Evolutionary conservation across 92 coral and sea anemone species (phyloP), one percentile per base, ranked within the genome.

Genomic region (Palythoa grandis): DNA sequence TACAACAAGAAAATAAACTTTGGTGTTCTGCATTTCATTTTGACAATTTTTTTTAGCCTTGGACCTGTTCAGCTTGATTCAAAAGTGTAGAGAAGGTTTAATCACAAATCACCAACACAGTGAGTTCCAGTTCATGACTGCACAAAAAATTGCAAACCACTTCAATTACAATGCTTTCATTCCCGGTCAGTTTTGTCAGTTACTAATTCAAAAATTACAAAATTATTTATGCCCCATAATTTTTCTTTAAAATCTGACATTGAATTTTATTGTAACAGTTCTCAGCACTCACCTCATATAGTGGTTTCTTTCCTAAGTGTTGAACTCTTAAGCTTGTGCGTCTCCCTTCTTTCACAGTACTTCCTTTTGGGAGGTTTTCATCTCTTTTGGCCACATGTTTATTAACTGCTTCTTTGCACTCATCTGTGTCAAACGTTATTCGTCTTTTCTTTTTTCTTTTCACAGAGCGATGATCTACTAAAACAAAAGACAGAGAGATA

Each of bases 321-420:
- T 66, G 56, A 53, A 80, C 74, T 52, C 85, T 80, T 25, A 80
- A 24, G 23, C 85, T 80, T 52, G 56, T 20, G 12, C 85, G 85
- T 35, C 85, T 80, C 60, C 85, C 85, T 47, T 65, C 85, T 14
- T 29, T 66, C 8, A 67, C 15, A 23, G 43, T 73, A 48, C 85
- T 80, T 66, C 85, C 85, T 80, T 80, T 80, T 23, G 72, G 58
- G 16, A 67, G 74, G 20, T 22, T 65, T 8, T 80, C 85, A 66
- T 43, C 85, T 23, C 65, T 53, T 67, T 67, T 80, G 5, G 12
- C 53, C 29, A 65, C 40, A 16, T 8, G 74, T 47, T 20, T 58
- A 14, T 80, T 70, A 15, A 13, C 60, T 47, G 7, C 37, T 25
- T 80, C 63, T 11, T 80, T 52, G 6, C 43, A 24, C 43, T 80